These are phyloP conservation scores for Bergia sp. DNA, from an alignment of 92 coral and sea anemone species.

Conservation along the genomic window DNA sequence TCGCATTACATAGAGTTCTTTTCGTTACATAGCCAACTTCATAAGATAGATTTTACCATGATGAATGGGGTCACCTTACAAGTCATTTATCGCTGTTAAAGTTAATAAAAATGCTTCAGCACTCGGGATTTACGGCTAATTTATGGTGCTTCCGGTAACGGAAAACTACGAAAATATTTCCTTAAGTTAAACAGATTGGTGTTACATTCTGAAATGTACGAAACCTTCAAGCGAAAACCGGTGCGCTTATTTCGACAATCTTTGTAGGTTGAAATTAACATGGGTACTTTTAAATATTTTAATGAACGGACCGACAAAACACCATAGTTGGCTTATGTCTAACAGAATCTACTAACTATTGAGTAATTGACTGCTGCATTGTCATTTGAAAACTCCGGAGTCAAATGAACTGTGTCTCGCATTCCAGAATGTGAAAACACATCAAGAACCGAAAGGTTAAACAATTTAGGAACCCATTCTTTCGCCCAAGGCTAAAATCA, in stretches of 20 bases:
- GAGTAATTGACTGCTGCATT: too few species aligned
- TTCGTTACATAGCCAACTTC: background rate
- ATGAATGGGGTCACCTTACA: constrained; percentile 31
- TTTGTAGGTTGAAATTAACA: background rate
- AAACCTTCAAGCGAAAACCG: background rate
- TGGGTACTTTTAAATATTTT: background rate
- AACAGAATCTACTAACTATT: too few species aligned
- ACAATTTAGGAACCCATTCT: background rate
- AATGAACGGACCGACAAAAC: background rate
- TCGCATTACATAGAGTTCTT: background rate
- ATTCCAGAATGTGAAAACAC: background rate
- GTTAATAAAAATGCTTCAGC: background rate
- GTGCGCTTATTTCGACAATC: background rate
- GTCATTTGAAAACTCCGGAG: background rate
- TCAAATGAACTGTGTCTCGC: background rate
- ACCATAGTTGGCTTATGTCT: background rate
- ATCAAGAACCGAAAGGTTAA: background rate
- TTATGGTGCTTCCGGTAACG: constrained; percentile 11
- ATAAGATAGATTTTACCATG: constrained; percentile 10
- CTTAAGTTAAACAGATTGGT: too few species aligned
- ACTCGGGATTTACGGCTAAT: background rate
- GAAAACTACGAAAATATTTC: background rate
- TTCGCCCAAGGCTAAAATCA: background rate
- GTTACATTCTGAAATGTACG: background rate
- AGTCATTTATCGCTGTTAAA: background rate